Evolutionary conservation across 1,140 invertebrate genomes (phyloP), one percentile per base, ranked within the genome.

Genomic region (Spodoptera frugiperda): DNA sequence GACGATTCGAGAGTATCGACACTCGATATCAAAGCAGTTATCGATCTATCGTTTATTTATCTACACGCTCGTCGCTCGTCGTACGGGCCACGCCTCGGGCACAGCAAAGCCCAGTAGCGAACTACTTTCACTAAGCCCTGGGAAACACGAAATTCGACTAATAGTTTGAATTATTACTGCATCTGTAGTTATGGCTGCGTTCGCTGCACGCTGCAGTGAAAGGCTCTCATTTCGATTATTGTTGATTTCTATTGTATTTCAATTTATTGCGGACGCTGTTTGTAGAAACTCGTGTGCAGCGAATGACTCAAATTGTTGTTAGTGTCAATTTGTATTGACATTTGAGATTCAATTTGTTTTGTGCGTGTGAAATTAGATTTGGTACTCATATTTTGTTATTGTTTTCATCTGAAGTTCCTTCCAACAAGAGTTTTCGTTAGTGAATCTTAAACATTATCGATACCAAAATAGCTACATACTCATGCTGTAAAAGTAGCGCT

Each of bases 61-160:
- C 33, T 44, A 17, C 21, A 10, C 65, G 65, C 65, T 68, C 3
- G 0, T 44, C 55, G 68, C 61, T 74, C 77, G 19, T 74, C 53
- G 21, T 78, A 33, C 71, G n/a, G 15, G 48, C 74, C 77, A 57
- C 55, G n/a, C 54, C 10, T 54, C 71, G 44, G 77, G 78, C 80
- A 59, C 65, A 54, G 80, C 78, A 78, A 92, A 91, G 86, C 89
- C 91, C 88, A 90, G 91, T 92, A 93, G 91, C 90, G 71, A 77
- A 61, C 84, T 78, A 92, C 91, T 93, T 93, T 93, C 90, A 90
- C 91, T 87, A 75, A 67, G 86, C 70, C 73, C 81, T 77, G 78
- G 79, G 77, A 79, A 93, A 91, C 91, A 90, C 87, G 89, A 93
- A 91, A 85, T 90, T 91, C 90, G 89, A 91, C 90, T 93, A 92